Evolutionary conservation across 2,888 invertebrate species (phyloP).

Genomic region (Tribolium freemani): DNA sequence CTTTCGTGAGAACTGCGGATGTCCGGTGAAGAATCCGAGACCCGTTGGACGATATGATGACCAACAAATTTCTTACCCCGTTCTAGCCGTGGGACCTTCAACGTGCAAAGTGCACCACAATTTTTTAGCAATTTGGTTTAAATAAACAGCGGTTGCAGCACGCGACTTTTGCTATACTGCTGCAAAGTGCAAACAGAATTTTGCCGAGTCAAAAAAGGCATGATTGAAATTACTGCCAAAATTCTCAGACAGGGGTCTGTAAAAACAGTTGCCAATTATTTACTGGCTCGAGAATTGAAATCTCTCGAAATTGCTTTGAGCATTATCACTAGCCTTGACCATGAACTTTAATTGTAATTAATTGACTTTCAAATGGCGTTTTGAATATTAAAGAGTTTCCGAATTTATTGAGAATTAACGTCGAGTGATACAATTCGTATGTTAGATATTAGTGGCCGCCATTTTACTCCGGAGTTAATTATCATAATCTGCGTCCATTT

Average conservation of each 20-base stretch:
- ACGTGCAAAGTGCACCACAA: slow-evolving; percentile 27
- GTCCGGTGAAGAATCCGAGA: slow-evolving; percentile 51
- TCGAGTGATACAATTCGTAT: background rate
- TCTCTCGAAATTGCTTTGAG: background rate
- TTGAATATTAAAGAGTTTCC: slow-evolving; percentile 15
- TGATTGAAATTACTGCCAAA: slow-evolving; percentile 40
- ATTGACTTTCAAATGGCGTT: background rate
- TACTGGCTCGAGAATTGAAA: slow-evolving; percentile 8
- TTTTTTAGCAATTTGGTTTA: background rate
- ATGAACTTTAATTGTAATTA: slow-evolving; percentile 39
- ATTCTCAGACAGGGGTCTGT: slow-evolving; percentile 38
- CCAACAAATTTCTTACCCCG: slow-evolving; percentile 40
- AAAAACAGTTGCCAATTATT: slow-evolving; percentile 34
- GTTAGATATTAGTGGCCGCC: background rate
- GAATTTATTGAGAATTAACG: slow-evolving; percentile 21
- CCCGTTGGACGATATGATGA: slow-evolving; percentile 41
- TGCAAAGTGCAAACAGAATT: slow-evolving; percentile 24
- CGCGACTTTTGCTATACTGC: slow-evolving; percentile 15
- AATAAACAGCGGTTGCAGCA: slow-evolving; percentile 18
- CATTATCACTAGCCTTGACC: slow-evolving; percentile 28
- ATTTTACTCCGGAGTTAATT: slow-evolving; percentile 10
- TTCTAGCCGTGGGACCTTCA: slow-evolving; percentile 30
- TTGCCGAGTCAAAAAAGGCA: slow-evolving; percentile 19
- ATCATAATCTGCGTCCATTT: slow-evolving; percentile 19
- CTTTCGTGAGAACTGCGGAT: slow-evolving; percentile 49